phyloP scores from a whole-genome alignment of 2,113 vertebrate genomes.

The Prinia subflava region DNA sequence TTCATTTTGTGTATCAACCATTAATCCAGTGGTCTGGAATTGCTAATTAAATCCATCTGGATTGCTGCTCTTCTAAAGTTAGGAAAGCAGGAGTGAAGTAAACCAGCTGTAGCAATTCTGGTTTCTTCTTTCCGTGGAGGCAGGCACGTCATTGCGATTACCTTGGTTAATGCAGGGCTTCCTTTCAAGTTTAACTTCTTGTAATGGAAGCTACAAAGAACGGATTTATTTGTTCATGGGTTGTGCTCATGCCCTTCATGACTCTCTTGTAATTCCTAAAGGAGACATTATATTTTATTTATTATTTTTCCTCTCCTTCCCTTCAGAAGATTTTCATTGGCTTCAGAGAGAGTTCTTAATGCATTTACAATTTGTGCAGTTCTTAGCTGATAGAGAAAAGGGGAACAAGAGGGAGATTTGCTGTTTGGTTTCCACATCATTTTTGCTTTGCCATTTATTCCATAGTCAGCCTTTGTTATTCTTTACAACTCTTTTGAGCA shows the following conservation, averaged over 20 bases:
- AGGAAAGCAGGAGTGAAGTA: not conserved
- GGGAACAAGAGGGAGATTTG: not conserved
- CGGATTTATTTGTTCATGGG: not conserved
- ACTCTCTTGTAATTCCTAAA: not conserved
- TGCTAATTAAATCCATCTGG: not conserved
- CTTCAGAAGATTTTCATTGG: not conserved
- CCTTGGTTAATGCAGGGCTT: not conserved
- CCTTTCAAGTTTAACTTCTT: not conserved
- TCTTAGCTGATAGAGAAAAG: not conserved
- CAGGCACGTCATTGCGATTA: not conserved
- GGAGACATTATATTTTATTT: not conserved
- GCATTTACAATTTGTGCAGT: not conserved
- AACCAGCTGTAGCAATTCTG: not conserved
- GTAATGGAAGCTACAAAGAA: not conserved
- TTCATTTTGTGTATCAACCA: not conserved
- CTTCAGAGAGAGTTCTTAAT: not conserved
- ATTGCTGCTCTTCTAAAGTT: not conserved
- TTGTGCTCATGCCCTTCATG: not conserved
- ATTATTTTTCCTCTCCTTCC: not conserved
- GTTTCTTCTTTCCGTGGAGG: not conserved
- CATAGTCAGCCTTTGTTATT: not conserved
- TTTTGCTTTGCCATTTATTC: not conserved
- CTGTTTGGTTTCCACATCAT: not conserved
- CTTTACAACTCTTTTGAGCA: not conserved
- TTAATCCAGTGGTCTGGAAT: not conserved